phyloP scores from a whole-genome alignment of 1,140 invertebrate species.

The Trichonephila inaurata region DNA sequence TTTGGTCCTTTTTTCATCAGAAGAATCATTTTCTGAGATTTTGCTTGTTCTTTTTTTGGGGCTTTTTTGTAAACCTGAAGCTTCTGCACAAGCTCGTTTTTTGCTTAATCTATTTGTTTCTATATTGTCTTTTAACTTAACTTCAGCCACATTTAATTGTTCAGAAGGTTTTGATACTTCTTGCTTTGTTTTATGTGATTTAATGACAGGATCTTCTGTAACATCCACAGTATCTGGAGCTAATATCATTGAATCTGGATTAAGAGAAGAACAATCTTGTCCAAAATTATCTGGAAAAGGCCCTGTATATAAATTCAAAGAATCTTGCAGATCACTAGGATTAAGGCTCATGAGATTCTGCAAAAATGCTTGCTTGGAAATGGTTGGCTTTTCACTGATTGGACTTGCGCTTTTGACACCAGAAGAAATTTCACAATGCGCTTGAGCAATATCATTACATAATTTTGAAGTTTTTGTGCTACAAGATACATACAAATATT shows the following conservation, averaged over 20 bases:
- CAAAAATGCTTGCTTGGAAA: slow-evolving; percentile 17
- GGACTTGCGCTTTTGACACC: not conserved
- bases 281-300: not conserved
- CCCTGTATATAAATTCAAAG: not conserved
- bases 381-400: not conserved
- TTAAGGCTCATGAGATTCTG: slow-evolving; percentile 39
- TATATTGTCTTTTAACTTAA: not conserved
- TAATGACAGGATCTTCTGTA: not conserved
- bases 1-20: not conserved
- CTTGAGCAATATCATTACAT: not conserved
- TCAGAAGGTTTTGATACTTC: not conserved
- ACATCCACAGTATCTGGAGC: slow-evolving; percentile 57
- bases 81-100: not conserved
- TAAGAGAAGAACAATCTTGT: slow-evolving; percentile 40
- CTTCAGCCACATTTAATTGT: not conserved
- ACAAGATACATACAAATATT: not conserved
- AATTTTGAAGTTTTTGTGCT: not conserved
- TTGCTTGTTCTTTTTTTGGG: not conserved
- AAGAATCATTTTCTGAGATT: not conserved
- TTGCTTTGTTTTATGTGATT: not conserved
- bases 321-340: slow-evolving; percentile 4
- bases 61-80: not conserved
- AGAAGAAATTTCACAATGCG: not conserved
- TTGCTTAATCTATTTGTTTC: not conserved
- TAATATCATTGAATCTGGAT: slow-evolving; percentile 57